phyloP scores from a whole-genome alignment of 37 sponge, comb jelly and placozoan species.

The Mnemiopsis leidyi region DNA sequence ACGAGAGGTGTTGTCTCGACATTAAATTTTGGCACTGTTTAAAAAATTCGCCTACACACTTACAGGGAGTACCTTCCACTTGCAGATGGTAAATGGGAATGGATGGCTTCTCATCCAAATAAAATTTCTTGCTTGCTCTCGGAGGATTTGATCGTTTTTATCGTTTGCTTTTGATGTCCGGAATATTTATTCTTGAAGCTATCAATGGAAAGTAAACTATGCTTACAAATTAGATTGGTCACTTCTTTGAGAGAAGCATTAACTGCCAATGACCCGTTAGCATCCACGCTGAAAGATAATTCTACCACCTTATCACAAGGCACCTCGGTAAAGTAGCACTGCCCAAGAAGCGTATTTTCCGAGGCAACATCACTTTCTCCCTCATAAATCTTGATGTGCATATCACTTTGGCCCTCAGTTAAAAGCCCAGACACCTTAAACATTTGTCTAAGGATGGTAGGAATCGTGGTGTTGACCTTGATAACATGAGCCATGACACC shows the following conservation, averaged over 20 bases:
- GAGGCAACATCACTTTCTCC: neutral
- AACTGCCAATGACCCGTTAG: neutral
- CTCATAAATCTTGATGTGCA: neutral
- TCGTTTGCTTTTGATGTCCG: too few relatives aligned
- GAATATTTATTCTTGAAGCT: too few relatives aligned
- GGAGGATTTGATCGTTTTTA: too few relatives aligned
- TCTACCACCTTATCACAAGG: neutral
- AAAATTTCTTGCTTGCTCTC: too few relatives aligned
- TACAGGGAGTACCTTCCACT: too few relatives aligned
- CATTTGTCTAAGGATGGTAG: neutral
- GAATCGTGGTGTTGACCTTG: neutral
- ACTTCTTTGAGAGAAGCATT: neutral
- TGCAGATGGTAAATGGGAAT: too few relatives aligned
- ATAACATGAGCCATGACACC: neutral
- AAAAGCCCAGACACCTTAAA: neutral
- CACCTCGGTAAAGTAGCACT: neutral
- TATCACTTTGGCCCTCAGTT: neutral
- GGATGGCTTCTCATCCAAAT: too few relatives aligned
- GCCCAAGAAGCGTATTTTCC: neutral
- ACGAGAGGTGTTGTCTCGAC: too few relatives aligned
- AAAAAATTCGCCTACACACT: too few relatives aligned
- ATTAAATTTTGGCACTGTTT: too few relatives aligned
- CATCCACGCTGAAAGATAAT: neutral
- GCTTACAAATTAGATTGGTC: too few relatives aligned
- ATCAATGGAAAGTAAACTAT: too few relatives aligned